Conservation (phyloP, 2,113 vertebrate species). For the Upupa epops region DNA sequence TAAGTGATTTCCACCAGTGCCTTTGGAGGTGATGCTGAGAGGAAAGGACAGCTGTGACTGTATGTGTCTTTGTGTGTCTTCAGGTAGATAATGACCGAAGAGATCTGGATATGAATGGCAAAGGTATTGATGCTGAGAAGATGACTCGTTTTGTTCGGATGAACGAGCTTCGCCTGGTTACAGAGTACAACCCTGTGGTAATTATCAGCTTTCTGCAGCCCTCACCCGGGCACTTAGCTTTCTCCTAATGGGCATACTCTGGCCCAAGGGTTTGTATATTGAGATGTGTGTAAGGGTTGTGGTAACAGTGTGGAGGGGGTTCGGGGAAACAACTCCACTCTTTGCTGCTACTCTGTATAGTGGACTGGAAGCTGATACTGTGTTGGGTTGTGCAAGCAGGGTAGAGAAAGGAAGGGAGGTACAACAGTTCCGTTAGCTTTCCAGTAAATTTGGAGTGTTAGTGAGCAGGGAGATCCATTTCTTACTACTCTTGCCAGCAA, state of each 20-base stretch:
- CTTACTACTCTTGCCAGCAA: not conserved
- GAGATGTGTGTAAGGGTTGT: not conserved
- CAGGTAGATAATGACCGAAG: conserved; percentile 85
- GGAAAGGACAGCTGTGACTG: not conserved
- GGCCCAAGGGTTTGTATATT: not conserved
- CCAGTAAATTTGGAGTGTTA: not conserved
- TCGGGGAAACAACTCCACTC: not conserved
- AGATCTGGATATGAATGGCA: conserved; percentile 70
- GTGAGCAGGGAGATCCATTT: not conserved
- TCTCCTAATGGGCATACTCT: not conserved
- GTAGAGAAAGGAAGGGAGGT: not conserved
- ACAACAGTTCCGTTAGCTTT: not conserved
- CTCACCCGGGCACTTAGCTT: not conserved
- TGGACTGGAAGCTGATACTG: not conserved
- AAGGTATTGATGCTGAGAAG: conserved; percentile 75
- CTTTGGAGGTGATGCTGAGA: not conserved
- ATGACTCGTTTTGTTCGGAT: conserved; percentile 81
- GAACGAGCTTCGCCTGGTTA: conserved; percentile 85
- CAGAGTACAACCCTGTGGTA: conserved; percentile 90
- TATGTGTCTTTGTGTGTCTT: not conserved
- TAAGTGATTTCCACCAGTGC: not conserved
- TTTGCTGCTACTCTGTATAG: rapidly evolving
- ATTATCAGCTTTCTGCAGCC: not conserved
- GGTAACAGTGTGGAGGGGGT: rapidly evolving
- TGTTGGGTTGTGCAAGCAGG: rapidly evolving